These are phyloP conservation scores for Azorinus chamasolen DNA, from an alignment of 2,888 invertebrate genomes.

Conservation along the genomic window DNA sequence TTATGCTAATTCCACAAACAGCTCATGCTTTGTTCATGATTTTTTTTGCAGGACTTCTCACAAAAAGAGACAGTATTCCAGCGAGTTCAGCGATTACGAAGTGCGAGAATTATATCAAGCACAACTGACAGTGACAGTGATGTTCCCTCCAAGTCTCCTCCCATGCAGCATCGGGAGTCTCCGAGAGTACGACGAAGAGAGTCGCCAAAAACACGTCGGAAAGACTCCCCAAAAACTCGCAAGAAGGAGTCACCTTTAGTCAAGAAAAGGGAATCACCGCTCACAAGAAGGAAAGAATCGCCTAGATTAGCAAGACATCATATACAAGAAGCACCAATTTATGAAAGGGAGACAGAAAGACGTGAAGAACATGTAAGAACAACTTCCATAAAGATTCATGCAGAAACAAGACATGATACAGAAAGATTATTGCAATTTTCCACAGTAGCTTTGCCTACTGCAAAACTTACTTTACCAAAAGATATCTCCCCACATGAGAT, in stretches of 20 bases:
- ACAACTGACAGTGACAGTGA: constrained; percentile 66
- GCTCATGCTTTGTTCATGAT: background rate
- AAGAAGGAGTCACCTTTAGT: constrained; percentile 51
- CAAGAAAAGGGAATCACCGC: constrained; percentile 48
- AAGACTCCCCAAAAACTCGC: constrained; percentile 49
- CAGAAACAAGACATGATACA: constrained; percentile 16
- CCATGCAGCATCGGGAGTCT: constrained; percentile 43
- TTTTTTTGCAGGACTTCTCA: constrained; percentile 28
- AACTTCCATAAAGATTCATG: constrained; percentile 22
- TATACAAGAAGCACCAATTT: constrained; percentile 29
- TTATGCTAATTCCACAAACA: background rate
- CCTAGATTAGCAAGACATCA: constrained; percentile 22
- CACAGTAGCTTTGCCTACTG: constrained; percentile 65
- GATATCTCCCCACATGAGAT: constrained; percentile 70
- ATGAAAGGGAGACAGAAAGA: constrained; percentile 56
- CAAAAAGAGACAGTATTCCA: constrained; percentile 62
- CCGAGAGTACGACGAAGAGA: constrained; percentile 52
- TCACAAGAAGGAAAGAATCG: constrained; percentile 21
- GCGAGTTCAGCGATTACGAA: constrained; percentile 59
- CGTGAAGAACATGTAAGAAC: constrained; percentile 53
- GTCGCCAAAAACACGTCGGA: constrained; percentile 55
- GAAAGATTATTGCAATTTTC: constrained; percentile 25
- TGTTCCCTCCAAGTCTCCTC: constrained; percentile 47
- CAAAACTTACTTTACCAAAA: constrained; percentile 65
- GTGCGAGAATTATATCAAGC: constrained; percentile 55